Base-by-base conservation (phyloP, 1,140 invertebrate species). In the Tribolium madens region DNA sequence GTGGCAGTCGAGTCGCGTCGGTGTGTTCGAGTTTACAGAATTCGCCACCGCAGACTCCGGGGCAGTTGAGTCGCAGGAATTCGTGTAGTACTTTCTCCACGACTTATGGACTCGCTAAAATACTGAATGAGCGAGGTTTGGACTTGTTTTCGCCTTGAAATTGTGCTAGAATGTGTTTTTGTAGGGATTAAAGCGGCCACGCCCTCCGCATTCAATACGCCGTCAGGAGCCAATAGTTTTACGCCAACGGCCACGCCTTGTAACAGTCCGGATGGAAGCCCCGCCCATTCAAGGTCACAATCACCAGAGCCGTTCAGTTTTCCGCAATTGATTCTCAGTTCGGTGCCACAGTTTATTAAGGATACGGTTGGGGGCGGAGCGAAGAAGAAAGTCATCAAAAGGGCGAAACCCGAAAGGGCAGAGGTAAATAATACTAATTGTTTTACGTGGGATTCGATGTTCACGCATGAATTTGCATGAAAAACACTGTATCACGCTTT, bases 211-310 rank as follows among this genome's bases (percentile, higher is more conserved):
- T 84, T 92, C 0, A 89, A 90, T 33, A 93, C 93, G 0, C 93
- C 93, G n/a, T n/a, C 0, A 90, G 91, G 89, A 2, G 84, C 86
- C 0, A 87, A 87, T 1, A 93, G 92, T 80, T 90, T 90, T 77
- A 91, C 92, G 1, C 93, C 94, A 2, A 95, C 94, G 0, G 92
- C 94, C 0, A 96, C 94, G 10, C 95, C 95, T 1, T 94, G 92
- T 79, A 95, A 95, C 78, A 95, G 92, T 86, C 92, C 93, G 1
- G 91, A 91, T 84, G 87, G 89, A 78, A 87, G 89, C 84, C 87
- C 89, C 10, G 86, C 86, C 2, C 86, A 90, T 75, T 88, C 92
- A 21, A 83, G 92, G 80, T 85, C 90, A 75, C 85, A 88, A 77
- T 89, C 92, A 15, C 87, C 89, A 6, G 87, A 88, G 2, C 86